These are phyloP conservation scores for Esox niger DNA, from an alignment of 2,113 vertebrate species.

Conservation along the genomic window DNA sequence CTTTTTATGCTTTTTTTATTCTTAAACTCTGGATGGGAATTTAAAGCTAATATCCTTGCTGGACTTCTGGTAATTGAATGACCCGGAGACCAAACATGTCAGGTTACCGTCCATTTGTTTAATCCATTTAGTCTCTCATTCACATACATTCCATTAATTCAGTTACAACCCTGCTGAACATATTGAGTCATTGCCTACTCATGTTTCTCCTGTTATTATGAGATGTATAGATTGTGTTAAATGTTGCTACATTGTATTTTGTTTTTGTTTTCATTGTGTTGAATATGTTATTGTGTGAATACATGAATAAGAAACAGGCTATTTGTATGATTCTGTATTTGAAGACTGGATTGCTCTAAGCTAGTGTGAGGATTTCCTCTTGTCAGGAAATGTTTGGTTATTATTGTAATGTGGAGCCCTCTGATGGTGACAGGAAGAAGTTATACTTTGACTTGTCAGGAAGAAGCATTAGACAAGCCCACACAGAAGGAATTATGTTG, in stretches of 20 bases:
- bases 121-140: not conserved
- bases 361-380: too few species aligned
- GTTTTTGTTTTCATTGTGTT: not conserved
- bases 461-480: not conserved
- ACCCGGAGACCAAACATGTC: not conserved
- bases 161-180: too few species aligned
- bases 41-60: not conserved
- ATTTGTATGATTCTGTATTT: not conserved
- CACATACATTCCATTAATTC: too few species aligned
- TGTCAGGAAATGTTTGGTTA: not conserved
- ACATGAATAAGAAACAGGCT: not conserved
- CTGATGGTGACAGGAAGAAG: not conserved
- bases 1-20: not conserved
- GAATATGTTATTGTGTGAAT: not conserved
- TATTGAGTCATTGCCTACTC: too few species aligned
- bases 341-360: too few species aligned
- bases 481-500: too few species aligned
- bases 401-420: not conserved
- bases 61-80: not conserved
- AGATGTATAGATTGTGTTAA: too few species aligned
- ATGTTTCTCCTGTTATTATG: not conserved
- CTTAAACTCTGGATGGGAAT: not conserved
- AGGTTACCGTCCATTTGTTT: not conserved
- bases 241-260: too few species aligned
- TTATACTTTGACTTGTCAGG: not conserved